Percentiles rank a stretch among this genome's conserved stretches.
Conservation (phyloP, 1,140 invertebrate species). For the Pollicipes pollicipes region DNA sequence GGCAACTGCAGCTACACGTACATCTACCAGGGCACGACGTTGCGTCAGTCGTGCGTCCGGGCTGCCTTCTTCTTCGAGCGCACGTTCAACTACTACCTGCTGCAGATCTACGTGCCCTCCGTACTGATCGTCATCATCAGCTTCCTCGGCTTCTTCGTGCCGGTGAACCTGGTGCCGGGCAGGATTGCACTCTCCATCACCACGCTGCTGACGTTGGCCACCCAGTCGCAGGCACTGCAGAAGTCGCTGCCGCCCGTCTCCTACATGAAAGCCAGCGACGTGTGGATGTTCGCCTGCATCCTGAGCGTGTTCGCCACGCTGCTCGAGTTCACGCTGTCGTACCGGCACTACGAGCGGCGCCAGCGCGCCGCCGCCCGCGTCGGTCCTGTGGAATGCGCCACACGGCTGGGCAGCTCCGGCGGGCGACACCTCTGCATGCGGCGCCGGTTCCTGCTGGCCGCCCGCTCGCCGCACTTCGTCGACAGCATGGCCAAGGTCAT, state of each 20-base stretch:
- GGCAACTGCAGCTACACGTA: not conserved
- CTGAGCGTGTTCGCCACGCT: not conserved
- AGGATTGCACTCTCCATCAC: slow-evolving; percentile 17
- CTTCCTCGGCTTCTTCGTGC: slow-evolving; percentile 16
- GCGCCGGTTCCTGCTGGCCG: not conserved
- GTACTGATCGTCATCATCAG: slow-evolving; percentile 15
- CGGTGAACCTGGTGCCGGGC: slow-evolving; percentile 15
- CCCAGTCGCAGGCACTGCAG: slow-evolving; percentile 6
- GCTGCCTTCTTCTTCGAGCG: slow-evolving; percentile 6
- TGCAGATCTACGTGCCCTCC: slow-evolving; percentile 16
- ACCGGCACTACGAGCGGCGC: not conserved
- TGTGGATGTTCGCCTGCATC: not conserved
- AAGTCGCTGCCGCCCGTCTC: slow-evolving; percentile 6
- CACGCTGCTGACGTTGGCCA: slow-evolving; percentile 17
- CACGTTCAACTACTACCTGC: slow-evolving; percentile 9
- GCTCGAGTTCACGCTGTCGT: not conserved
- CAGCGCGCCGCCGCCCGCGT: too few relatives aligned
- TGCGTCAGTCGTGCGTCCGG: not conserved
- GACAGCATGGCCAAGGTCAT: not conserved
- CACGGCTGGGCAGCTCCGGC: too few relatives aligned
- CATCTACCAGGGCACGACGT: not conserved
- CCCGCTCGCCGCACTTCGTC: not conserved
- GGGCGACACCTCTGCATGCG: too few relatives aligned
- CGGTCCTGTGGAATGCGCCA: too few relatives aligned
- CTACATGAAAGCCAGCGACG: slow-evolving; percentile 6